A percentile compares a stretch with the other conserved stretches of the same genome.
Evolutionary conservation across 2,888 invertebrate species (phyloP).

Genomic region (Sesamia inferens): DNA sequence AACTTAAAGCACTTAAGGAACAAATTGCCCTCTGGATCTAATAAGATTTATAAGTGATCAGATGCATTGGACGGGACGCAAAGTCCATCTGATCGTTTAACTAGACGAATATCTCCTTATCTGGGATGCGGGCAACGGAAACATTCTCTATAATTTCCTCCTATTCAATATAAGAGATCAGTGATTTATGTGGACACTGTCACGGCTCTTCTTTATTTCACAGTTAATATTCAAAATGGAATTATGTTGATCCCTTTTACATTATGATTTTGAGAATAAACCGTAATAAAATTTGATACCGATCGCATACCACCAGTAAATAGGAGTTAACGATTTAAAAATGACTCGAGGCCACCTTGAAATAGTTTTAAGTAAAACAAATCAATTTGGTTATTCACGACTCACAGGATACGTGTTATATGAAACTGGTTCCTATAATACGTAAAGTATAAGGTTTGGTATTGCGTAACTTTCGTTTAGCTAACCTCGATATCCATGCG

Average conservation of each 20-base stretch:
- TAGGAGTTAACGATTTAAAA: constrained; percentile 62
- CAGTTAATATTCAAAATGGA: constrained; percentile 51
- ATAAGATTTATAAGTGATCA: constrained; percentile 62
- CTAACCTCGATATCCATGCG: constrained; percentile 61
- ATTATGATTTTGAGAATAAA: constrained; percentile 33
- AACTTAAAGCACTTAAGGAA: constrained; percentile 47
- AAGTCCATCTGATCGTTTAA: constrained; percentile 67
- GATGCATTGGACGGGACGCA: constrained; percentile 58
- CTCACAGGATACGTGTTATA: constrained; percentile 37
- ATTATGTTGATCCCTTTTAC: constrained; percentile 53
- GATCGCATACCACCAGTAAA: constrained; percentile 55
- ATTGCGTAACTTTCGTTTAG: constrained; percentile 50
- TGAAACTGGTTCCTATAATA: constrained; percentile 46
- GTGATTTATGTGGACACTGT: constrained; percentile 82
- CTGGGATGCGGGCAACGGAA: constrained; percentile 85
- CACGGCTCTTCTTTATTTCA: constrained; percentile 72
- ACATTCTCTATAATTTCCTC: constrained; percentile 82
- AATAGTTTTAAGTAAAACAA: constrained; percentile 62
- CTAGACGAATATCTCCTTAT: constrained; percentile 72
- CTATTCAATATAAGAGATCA: constrained; percentile 75
- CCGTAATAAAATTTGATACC: constrained; percentile 54
- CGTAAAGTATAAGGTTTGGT: constrained; percentile 58
- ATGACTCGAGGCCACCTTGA: constrained; percentile 64
- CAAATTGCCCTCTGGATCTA: constrained; percentile 57
- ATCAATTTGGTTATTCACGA: constrained; percentile 61